These are phyloP conservation scores for Oreonectes daqikongensis DNA, from an alignment of 2,797 vertebrate genomes.

Conservation along the genomic window DNA sequence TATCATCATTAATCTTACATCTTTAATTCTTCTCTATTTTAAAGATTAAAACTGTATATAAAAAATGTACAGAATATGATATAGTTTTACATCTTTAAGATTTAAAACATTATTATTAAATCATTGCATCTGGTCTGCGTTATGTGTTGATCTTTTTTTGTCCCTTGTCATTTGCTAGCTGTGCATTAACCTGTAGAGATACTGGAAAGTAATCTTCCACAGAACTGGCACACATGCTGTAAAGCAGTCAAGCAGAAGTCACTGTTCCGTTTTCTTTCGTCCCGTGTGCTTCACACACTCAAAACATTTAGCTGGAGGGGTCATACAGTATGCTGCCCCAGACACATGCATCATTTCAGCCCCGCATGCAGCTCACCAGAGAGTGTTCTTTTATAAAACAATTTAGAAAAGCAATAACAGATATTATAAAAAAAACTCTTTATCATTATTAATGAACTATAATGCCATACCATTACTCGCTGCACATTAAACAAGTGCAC, in stretches of 20 bases:
- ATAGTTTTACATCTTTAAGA: no score
- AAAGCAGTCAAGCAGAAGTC: background rate
- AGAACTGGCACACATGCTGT: background rate
- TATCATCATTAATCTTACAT: no score
- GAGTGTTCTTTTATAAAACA: background rate
- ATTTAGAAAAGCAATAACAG: background rate
- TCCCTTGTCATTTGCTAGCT: no score
- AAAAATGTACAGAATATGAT: no score
- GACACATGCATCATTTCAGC: conserved; percentile 73
- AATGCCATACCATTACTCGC: background rate
- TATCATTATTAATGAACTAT: background rate
- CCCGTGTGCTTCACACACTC: conserved; percentile 42
- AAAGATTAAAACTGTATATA: no score
- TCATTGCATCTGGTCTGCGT: no score
- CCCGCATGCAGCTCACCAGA: conserved; percentile 34
- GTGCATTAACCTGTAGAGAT: background rate
- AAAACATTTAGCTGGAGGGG: conserved; percentile 64
- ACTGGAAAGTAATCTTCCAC: background rate
- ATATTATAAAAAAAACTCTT: background rate
- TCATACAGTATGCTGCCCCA: conserved; percentile 53
- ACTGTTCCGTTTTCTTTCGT: conserved; percentile 6
- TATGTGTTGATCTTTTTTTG: no score
- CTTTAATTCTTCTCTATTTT: no score
- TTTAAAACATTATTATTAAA: no score
- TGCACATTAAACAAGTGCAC: background rate